Evolutionary conservation across 2,888 invertebrate genomes (phyloP).

Genomic region (Darwinula stevensoni): DNA sequence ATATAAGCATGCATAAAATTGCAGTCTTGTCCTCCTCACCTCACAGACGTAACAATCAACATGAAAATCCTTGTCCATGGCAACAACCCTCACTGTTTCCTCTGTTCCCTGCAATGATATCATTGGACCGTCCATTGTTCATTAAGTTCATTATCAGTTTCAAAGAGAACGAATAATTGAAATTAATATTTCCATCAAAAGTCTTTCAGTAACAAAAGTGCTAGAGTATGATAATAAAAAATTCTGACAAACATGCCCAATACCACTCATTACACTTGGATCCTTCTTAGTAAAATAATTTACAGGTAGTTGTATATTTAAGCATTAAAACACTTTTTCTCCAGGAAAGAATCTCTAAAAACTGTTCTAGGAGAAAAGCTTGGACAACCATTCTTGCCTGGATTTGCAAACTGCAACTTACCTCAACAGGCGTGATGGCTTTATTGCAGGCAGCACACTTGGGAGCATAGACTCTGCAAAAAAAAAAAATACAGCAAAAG

Average conservation of each 20-base stretch:
- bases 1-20: no score
- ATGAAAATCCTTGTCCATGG: conserved; percentile 97
- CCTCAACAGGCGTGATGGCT: conserved; percentile 68
- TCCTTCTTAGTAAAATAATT: no score
- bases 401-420: conserved; percentile 14
- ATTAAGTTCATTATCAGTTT: not conserved
- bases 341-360: no score
- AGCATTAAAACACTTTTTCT: no score
- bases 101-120: conserved; percentile 43
- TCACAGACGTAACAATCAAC: conserved; percentile 97
- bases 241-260: no score
- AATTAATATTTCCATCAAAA: no score
- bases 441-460: conserved; percentile 92
- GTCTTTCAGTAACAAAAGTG: not conserved
- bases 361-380: no score
- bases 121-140: conserved; percentile 3
- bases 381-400: no score
- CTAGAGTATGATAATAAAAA: no score
- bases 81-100: conserved; percentile 91
- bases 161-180: no score
- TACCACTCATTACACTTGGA: no score
- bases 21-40: conserved; percentile 16
- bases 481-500: conserved; percentile 8
- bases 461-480: conserved; percentile 69
- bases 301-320: no score